A percentile compares a stretch with the other conserved stretches of the same genome.
These are phyloP conservation scores for Peribatodes rhomboidaria DNA, from an alignment of 2,888 invertebrate genomes.

Conservation along the genomic window DNA sequence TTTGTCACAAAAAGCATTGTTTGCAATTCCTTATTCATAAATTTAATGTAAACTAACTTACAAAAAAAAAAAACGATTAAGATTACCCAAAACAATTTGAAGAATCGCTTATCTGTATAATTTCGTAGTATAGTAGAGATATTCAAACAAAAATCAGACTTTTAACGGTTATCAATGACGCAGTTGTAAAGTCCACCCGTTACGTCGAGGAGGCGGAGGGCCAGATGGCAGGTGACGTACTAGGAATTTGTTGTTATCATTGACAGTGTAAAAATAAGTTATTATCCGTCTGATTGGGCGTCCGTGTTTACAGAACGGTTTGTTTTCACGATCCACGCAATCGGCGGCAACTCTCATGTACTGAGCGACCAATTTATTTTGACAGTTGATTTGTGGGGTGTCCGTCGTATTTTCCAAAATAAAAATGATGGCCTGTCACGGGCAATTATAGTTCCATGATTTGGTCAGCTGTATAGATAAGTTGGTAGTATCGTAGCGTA, in stretches of 20 bases:
- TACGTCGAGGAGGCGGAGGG: slow-evolving; percentile 33
- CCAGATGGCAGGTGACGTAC: slow-evolving; percentile 47
- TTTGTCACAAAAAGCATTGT: too few species aligned
- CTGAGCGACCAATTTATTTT: background rate
- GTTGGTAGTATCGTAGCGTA: background rate
- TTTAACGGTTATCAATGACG: background rate
- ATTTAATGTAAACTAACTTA: too few species aligned
- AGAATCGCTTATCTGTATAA: background rate
- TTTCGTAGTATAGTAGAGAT: background rate
- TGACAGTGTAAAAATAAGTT: too few species aligned
- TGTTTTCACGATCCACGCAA: slow-evolving; percentile 31
- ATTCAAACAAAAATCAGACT: background rate
- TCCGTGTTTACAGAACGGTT: slow-evolving; percentile 34
- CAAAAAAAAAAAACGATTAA: too few species aligned
- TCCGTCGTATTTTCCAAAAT: background rate
- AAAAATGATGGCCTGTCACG: too few species aligned
- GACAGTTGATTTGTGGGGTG: background rate
- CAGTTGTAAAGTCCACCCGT: slow-evolving; percentile 2
- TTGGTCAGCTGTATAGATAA: background rate
- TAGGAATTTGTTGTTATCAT: slow-evolving; percentile 50
- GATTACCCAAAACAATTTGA: too few species aligned
- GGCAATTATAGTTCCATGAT: background rate
- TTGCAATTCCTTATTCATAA: too few species aligned
- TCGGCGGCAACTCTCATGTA: slow-evolving; percentile 22
- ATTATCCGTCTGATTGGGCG: slow-evolving; percentile 57